phyloP scores from a whole-genome alignment of 2,888 invertebrate genomes.

The Deilephila porcellus region DNA sequence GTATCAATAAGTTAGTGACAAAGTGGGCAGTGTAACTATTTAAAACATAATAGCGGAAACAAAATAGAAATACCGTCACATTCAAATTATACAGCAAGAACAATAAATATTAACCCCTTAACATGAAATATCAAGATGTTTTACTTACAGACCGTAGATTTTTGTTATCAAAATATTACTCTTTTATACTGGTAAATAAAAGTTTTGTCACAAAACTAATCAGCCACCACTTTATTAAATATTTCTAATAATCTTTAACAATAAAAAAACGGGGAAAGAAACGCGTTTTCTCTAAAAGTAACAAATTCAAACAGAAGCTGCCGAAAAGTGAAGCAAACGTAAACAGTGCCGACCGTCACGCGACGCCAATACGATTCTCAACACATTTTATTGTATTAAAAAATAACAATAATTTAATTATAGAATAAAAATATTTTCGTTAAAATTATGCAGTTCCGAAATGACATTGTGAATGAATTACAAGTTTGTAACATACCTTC shows the following conservation, averaged over 20 bases:
- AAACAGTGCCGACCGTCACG: slow-evolving; percentile 20
- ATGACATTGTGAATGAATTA: neutral
- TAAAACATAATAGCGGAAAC: too few species aligned
- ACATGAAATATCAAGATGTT: too few species aligned
- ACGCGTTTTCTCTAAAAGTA: neutral
- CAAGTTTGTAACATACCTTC: slow-evolving; percentile 21
- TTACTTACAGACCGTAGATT: too few species aligned
- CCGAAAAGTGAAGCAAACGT: slow-evolving; percentile 16
- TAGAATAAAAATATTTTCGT: neutral
- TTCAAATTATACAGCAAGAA: too few species aligned
- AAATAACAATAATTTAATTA: neutral
- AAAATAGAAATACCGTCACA: too few species aligned
- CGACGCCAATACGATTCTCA: neutral
- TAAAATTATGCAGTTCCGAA: slow-evolving; percentile 1
- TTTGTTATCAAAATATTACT: too few species aligned
- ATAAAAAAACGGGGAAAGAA: neutral
- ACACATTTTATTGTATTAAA: neutral
- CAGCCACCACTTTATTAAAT: neutral
- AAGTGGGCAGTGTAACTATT: too few species aligned
- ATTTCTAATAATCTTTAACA: neutral
- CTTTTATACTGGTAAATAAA: neutral
- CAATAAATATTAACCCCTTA: too few species aligned
- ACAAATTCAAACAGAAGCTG: slow-evolving; percentile 6
- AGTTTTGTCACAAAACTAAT: neutral
- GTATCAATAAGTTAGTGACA: too few species aligned